Percentiles rank a stretch among this genome's conserved stretches.
Evolutionary conservation across 2,888 invertebrate genomes (phyloP).

Genomic region (Psococerastis gibbosa): DNA sequence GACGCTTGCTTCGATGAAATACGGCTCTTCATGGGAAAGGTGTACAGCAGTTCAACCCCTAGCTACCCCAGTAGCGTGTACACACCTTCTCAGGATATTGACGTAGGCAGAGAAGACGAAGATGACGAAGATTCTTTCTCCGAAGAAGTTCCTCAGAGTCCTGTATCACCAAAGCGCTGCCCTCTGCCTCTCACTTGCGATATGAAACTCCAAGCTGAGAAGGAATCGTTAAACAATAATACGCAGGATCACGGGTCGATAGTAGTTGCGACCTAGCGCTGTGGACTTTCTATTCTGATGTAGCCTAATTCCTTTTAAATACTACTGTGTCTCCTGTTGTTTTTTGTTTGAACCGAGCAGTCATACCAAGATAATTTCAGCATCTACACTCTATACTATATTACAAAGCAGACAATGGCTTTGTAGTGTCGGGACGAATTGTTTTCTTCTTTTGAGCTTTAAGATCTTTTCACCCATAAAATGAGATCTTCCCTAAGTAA

Average conservation of each 20-base stretch:
- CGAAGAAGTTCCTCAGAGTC: slow-evolving; percentile 16
- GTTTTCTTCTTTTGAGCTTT: too few relatives aligned
- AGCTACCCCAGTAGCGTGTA: slow-evolving; percentile 26
- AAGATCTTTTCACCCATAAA: too few relatives aligned
- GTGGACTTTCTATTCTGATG: slow-evolving; percentile 12
- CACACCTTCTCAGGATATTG: slow-evolving; percentile 29
- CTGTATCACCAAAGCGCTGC: slow-evolving; percentile 5
- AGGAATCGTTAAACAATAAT: slow-evolving; percentile 12
- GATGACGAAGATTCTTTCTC: slow-evolving; percentile 25
- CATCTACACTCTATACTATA: too few relatives aligned
- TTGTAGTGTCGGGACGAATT: too few relatives aligned
- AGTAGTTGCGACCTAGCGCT: slow-evolving; percentile 37
- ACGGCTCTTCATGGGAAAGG: slow-evolving; percentile 75
- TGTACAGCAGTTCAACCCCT: slow-evolving; percentile 28
- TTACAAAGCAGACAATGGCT: too few relatives aligned
- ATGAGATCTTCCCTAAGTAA: too few relatives aligned
- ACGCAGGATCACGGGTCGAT: slow-evolving; percentile 30
- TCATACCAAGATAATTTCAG: too few relatives aligned
- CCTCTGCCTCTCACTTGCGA: slow-evolving; percentile 3
- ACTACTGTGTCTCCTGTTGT: too few relatives aligned
- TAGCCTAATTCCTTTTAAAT: too few relatives aligned
- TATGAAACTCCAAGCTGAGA: slow-evolving; percentile 8
- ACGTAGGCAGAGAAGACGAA: slow-evolving; percentile 31
- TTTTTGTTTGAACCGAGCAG: too few relatives aligned
- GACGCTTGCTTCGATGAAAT: slow-evolving; percentile 71